phyloP scores from a whole-genome alignment of 2,888 invertebrate genomes.

The Nomada fucata region DNA sequence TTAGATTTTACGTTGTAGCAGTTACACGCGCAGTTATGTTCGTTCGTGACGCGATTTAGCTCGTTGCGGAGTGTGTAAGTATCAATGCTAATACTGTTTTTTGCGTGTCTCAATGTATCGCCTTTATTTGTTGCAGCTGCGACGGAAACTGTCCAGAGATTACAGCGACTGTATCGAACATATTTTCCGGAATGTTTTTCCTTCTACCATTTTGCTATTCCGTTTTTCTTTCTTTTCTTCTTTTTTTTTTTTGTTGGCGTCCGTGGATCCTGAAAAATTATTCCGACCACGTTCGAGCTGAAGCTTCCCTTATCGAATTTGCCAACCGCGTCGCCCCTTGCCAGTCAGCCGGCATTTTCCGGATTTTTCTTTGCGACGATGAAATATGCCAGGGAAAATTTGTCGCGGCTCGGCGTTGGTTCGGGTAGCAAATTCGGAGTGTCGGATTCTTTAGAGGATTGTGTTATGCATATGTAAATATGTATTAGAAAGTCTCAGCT shows the following conservation, averaged over 20 bases:
- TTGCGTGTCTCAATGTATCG: no score
- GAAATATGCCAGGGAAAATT: neutral
- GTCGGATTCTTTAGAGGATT: neutral
- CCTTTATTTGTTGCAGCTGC: no score
- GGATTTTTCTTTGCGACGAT: constrained; percentile 6
- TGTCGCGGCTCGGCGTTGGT: neutral
- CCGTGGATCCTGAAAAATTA: neutral
- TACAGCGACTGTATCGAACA: constrained; percentile 38
- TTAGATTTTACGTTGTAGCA: no score
- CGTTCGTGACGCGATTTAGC: no score
- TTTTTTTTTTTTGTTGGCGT: neutral
- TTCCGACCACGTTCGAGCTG: constrained; percentile 24
- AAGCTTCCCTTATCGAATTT: constrained; percentile 35
- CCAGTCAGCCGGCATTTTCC: constrained; percentile 16
- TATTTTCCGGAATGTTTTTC: neutral
- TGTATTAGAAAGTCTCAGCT: no score
- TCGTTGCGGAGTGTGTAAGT: no score
- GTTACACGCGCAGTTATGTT: no score
- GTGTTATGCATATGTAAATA: neutral
- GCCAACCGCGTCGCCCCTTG: constrained; percentile 12
- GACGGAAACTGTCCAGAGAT: constrained; percentile 12
- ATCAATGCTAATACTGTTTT: no score
- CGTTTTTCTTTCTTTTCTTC: neutral
- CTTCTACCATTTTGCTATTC: neutral
- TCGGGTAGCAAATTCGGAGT: neutral